These are phyloP conservation scores for Hoplostethus mediterraneus DNA, from an alignment of 2,797 vertebrate genomes.

Conservation along the genomic window DNA sequence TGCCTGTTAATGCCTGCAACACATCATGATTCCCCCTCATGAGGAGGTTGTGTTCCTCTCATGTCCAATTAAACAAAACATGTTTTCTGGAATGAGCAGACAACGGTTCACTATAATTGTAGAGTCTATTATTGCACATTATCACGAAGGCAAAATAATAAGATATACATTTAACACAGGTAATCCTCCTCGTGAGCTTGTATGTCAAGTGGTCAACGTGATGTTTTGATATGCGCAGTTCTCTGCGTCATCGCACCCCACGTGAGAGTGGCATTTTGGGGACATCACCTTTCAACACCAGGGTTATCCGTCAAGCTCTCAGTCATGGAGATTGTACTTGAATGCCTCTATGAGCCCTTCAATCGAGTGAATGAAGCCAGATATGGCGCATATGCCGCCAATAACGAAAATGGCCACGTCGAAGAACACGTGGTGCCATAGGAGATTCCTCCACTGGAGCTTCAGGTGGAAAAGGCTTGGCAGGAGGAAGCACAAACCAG, in stretches of 20 bases:
- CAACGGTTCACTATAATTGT: constrained; percentile 73
- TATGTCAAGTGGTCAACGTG: constrained; percentile 35
- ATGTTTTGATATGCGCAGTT: constrained; percentile 25
- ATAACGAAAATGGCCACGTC: constrained; percentile 96
- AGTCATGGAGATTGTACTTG: constrained; percentile 90
- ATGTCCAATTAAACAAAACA: constrained; percentile 48
- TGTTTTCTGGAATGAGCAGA: constrained; percentile 58
- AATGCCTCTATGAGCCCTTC: constrained; percentile 95
- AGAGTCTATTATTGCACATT: constrained; percentile 83
- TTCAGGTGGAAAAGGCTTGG: constrained; percentile 96
- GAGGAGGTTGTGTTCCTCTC: constrained; percentile 40
- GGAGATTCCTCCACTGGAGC: constrained; percentile 93
- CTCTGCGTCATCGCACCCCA: constrained; percentile 18
- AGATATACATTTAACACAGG: constrained; percentile 79
- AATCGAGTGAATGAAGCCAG: constrained; percentile 94
- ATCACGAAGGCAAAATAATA: constrained; percentile 81
- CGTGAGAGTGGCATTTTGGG: constrained; percentile 23
- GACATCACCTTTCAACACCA: constrained; percentile 38
- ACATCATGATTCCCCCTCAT: constrained; percentile 36
- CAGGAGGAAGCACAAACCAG: constrained; percentile 93
- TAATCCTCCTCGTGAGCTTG: constrained; percentile 61
- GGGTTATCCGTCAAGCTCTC: constrained; percentile 62
- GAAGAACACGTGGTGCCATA: constrained; percentile 97
- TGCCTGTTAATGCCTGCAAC: constrained; percentile 28
- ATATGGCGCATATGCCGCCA: constrained; percentile 94